Conservation (phyloP, 1,140 invertebrate species). For the Sminthurides bifidus region DNA sequence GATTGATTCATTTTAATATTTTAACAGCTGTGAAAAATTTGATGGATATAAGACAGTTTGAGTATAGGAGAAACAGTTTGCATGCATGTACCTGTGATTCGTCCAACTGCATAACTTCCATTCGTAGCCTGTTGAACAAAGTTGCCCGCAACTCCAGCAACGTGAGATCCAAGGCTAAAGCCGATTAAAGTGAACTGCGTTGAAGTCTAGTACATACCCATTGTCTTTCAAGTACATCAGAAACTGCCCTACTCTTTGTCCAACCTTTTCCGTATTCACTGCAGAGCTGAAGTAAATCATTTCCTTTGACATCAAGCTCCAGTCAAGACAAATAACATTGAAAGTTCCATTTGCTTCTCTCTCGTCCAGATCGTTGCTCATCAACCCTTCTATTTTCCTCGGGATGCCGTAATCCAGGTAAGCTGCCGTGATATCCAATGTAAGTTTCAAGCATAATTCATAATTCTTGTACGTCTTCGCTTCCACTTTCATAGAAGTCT, state of each 20-base stretch:
- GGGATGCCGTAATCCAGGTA: background rate
- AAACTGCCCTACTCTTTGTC: slow-evolving; percentile 19
- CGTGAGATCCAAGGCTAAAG: slow-evolving; percentile 34
- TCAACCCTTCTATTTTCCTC: too few relatives aligned
- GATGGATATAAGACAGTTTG: too few relatives aligned
- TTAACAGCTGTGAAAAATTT: too few relatives aligned
- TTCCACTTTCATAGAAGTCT: too few relatives aligned
- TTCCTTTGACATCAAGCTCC: slow-evolving; percentile 14
- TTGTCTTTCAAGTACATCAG: slow-evolving; percentile 10
- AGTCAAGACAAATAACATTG: slow-evolving; percentile 21
- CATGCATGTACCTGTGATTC: slow-evolving; percentile 22
- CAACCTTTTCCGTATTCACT: slow-evolving; percentile 20
- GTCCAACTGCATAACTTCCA: slow-evolving; percentile 12
- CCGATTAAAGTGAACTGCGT: slow-evolving; percentile 34
- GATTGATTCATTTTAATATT: background rate
- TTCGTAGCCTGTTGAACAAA: slow-evolving; percentile 6
- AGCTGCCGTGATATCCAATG: background rate
- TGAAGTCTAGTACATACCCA: background rate
- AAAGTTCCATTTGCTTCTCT: slow-evolving; percentile 9
- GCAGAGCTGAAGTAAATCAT: slow-evolving; percentile 20
- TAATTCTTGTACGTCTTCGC: too few relatives aligned
- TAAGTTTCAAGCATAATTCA: too few relatives aligned
- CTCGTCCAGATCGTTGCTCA: too few relatives aligned
- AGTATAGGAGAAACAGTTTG: too few relatives aligned
- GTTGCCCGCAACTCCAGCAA: slow-evolving; percentile 31